Percentiles rank a stretch among this genome's conserved stretches.
phyloP scores from a whole-genome alignment of 2,113 vertebrate genomes.

The Motacilla alba region DNA sequence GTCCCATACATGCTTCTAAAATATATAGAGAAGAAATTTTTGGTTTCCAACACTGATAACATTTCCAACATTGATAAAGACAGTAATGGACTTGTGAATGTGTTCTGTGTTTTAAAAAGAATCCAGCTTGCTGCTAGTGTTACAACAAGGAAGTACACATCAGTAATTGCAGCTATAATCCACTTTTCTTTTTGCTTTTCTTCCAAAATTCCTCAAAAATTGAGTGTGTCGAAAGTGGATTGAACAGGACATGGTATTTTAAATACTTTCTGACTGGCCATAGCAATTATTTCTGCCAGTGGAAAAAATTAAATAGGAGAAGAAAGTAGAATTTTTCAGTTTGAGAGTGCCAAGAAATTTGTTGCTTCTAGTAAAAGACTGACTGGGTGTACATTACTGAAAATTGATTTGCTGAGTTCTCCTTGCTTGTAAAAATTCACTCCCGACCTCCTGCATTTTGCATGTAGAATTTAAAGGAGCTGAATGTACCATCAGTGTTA shows the following conservation, averaged over 20 bases:
- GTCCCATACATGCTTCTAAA: background rate
- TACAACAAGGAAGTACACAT: background rate
- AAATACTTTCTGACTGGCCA: background rate
- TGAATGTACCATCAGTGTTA: background rate
- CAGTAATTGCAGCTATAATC: slow-evolving; percentile 7
- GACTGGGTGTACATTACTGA: background rate
- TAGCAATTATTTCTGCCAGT: slow-evolving; percentile 26
- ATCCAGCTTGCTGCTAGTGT: background rate
- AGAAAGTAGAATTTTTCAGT: slow-evolving; percentile 1
- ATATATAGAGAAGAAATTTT: background rate
- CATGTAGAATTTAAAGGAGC: background rate
- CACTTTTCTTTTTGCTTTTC: background rate
- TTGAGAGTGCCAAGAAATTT: slow-evolving; percentile 23
- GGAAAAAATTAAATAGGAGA: slow-evolving; percentile 13
- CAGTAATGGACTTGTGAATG: background rate
- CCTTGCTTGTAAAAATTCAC: background rate
- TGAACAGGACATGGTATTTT: slow-evolving; percentile 35
- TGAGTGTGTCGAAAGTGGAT: background rate
- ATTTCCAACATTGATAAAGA: background rate
- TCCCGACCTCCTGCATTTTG: background rate
- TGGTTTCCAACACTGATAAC: background rate
- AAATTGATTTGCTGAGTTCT: background rate
- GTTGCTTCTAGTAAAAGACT: background rate
- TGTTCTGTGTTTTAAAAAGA: background rate
- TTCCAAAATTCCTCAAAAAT: slow-evolving; percentile 44